phyloP scores from a whole-genome alignment of 2,797 vertebrate species.

The Cyclopterus lumpus region DNA sequence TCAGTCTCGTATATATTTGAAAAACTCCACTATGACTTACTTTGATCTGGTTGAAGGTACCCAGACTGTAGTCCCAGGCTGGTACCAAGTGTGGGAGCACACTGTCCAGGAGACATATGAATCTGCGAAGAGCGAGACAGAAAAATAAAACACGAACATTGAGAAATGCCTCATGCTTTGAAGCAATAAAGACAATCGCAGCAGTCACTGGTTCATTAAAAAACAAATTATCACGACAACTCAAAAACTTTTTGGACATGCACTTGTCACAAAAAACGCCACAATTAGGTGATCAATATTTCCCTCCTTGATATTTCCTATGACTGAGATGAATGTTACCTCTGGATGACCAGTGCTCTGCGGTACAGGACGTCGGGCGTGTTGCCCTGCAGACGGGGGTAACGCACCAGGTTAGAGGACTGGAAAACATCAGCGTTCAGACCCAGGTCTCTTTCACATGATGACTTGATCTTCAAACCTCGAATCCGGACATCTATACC shows the following conservation, averaged over 20 bases:
- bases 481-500: slow-evolving; percentile 96
- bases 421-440: slow-evolving; percentile 96
- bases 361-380: slow-evolving; percentile 92
- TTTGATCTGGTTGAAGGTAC: slow-evolving; percentile 96
- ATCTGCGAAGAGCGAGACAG: slow-evolving; percentile 80
- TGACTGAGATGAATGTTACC: slow-evolving; percentile 74
- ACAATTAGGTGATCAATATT: not conserved
- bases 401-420: slow-evolving; percentile 92
- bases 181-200: not conserved
- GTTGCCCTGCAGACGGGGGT: slow-evolving; percentile 95
- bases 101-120: slow-evolving; percentile 92
- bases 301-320: not conserved
- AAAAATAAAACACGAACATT: slow-evolving; percentile 3
- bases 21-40: slow-evolving; percentile 73
- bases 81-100: slow-evolving; percentile 94
- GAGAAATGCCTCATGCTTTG: not conserved
- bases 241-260: not conserved
- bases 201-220: not conserved
- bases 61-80: slow-evolving; percentile 95
- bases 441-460: slow-evolving; percentile 93
- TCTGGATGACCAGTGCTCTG: slow-evolving; percentile 92
- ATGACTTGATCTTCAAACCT: slow-evolving; percentile 96
- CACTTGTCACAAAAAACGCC: not conserved
- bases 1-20: not conserved
- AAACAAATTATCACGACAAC: not conserved